These are phyloP conservation scores for Recurvirostra avosetta DNA, from an alignment of 2,113 vertebrate species.

Conservation along the genomic window DNA sequence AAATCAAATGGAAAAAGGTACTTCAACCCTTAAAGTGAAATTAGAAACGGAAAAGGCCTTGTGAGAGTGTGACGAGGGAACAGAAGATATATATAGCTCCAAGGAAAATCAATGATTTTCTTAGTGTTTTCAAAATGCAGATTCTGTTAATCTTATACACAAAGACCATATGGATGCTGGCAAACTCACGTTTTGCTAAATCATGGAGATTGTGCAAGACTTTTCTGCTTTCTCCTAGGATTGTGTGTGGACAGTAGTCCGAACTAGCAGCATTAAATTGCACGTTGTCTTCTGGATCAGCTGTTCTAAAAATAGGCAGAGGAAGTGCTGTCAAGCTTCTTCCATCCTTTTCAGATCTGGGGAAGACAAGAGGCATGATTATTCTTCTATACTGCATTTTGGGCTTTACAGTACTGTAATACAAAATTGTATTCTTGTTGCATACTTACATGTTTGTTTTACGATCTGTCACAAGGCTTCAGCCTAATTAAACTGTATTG, in stretches of 20 bases:
- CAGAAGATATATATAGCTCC: background rate
- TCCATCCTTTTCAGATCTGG: background rate
- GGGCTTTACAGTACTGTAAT: background rate
- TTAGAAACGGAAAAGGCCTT: background rate
- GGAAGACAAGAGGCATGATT: background rate
- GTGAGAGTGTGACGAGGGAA: background rate
- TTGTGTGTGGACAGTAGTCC: background rate
- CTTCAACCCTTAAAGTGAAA: background rate
- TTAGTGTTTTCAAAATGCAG: background rate
- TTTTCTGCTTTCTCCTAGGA: background rate
- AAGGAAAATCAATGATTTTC: background rate
- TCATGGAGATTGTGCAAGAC: background rate
- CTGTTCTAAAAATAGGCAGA: background rate
- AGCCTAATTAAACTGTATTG: background rate
- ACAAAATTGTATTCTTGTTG: background rate
- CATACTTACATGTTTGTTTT: background rate
- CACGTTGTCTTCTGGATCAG: background rate
- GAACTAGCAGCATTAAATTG: background rate
- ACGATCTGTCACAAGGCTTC: background rate
- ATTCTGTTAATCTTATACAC: background rate
- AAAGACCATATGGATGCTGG: background rate
- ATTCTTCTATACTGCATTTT: background rate
- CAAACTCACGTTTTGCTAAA: background rate
- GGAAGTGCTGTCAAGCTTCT: background rate
- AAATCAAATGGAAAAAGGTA: background rate